Base-by-base conservation (phyloP, 64 coral and sea anemone species). In the Montipora efflorescens region DNA sequence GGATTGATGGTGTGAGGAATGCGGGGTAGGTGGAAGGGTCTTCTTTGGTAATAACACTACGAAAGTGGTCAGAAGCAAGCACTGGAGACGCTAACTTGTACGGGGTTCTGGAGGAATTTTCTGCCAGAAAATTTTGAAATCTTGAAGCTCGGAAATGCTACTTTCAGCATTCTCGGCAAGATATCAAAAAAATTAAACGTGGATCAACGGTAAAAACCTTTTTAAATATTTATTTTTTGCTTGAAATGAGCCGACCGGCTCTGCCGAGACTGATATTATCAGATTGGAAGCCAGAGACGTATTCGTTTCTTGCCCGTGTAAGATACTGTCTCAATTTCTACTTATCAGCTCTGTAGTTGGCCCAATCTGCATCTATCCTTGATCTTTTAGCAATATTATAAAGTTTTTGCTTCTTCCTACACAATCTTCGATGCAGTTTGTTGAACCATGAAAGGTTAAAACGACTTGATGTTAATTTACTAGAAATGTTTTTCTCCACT, bases 391-490 rank as follows among this genome's bases (percentile, higher is more conserved):
- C 91, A 68, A 69, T 79, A 76, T 87, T 93, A 75, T 93, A 93
- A 49, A 93, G 36, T 78, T 74, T 87, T 79, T 93, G 91, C 68
- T 93, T 93, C 75, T 87, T 80, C 53, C 45, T 78, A 58, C 84
- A 89, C 44, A 75, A 57, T 79, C 86, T 89, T 51, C 92, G 22
- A 58, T 81, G 79, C 48, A 48, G 15, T 84, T 79, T 76, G 22
- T 82, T 94, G 48, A 89, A 94, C 66, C 92, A 88, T 50, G 78
- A 87, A 61, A 89, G 87, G 61, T 94, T 89, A 59, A 70, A 89
- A 88, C 92, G 86, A 79, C 83, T 87, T 79, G 91, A 92, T 92
- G 90, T 92, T 58, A 58, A 79, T 87, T 62, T 93, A 67, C 83
- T 61, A 50, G 92, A 66, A 25, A 88, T 71, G 47, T 93, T 93